Percentiles rank a stretch among this genome's conserved stretches.
phyloP scores from a whole-genome alignment of 2,888 invertebrate genomes.

The Drosophila ezoana region DNA sequence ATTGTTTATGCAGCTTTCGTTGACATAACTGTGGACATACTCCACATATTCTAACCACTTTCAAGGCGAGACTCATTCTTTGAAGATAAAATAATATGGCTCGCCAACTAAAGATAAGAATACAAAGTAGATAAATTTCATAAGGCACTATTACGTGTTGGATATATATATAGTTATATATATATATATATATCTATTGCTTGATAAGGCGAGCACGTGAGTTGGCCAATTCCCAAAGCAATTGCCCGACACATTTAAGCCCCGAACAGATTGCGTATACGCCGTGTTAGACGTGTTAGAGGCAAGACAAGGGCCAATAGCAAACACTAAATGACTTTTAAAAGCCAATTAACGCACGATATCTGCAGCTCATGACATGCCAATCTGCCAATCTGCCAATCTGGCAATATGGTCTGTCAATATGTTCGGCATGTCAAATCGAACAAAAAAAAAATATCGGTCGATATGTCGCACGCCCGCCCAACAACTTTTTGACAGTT shows the following conservation, averaged over 20 bases:
- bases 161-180: not conserved
- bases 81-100: constrained; percentile 22
- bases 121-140: constrained; percentile 25
- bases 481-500: constrained; percentile 50
- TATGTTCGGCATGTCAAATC: constrained; percentile 45
- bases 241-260: constrained; percentile 51
- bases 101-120: constrained; percentile 37
- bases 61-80: constrained; percentile 23
- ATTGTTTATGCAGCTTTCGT: too few relatives aligned
- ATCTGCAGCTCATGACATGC: constrained; percentile 43
- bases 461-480: constrained; percentile 44
- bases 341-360: constrained; percentile 71
- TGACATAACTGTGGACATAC: too few relatives aligned
- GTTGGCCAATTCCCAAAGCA: constrained; percentile 36
- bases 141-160: constrained; percentile 15
- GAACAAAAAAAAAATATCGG: constrained; percentile 15
- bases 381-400: constrained; percentile 39
- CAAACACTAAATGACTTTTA: constrained; percentile 64
- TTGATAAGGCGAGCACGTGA: constrained; percentile 64
- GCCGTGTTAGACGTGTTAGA: constrained; percentile 38
- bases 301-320: constrained; percentile 20
- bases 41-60: too few relatives aligned
- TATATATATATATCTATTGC: not conserved
- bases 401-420: constrained; percentile 37
- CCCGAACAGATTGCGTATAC: constrained; percentile 54